phyloP scores from a whole-genome alignment of 2,797 vertebrate species.

The Enteromius thamalakanensis region DNA sequence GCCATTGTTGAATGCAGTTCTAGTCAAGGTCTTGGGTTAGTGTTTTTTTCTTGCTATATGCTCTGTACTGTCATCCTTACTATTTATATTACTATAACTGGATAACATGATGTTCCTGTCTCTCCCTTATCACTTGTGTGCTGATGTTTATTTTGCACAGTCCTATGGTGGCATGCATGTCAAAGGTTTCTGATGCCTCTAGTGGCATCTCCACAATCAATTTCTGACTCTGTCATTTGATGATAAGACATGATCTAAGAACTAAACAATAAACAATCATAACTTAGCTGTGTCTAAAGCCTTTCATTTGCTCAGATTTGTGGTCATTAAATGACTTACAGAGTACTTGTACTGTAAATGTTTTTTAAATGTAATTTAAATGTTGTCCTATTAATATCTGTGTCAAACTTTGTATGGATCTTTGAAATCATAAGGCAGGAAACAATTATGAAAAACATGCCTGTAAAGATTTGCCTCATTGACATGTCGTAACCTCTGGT shows the following conservation, averaged over 20 bases:
- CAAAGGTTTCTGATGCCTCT: background rate
- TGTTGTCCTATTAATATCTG: background rate
- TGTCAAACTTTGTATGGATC: conserved; percentile 2
- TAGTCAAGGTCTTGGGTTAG: background rate
- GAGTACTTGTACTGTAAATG: background rate
- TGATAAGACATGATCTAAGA: too few relatives aligned
- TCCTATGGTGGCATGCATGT: background rate
- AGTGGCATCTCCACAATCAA: background rate
- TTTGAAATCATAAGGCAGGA: background rate
- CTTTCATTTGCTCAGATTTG: background rate
- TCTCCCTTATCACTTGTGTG: background rate
- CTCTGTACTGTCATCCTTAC: background rate
- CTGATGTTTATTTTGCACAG: background rate
- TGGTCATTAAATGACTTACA: background rate
- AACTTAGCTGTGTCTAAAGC: background rate
- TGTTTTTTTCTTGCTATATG: background rate
- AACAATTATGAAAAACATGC: background rate
- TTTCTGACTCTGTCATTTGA: background rate
- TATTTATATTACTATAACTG: background rate
- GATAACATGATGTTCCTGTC: background rate
- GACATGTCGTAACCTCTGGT: background rate
- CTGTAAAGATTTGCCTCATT: background rate
- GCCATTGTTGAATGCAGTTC: background rate
- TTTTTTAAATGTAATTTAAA: background rate
- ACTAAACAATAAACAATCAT: background rate